A percentile compares a stretch with the other conserved stretches of the same genome.
Conservation (phyloP, 1,140 invertebrate genomes). For the Bombus soroeensis region DNA sequence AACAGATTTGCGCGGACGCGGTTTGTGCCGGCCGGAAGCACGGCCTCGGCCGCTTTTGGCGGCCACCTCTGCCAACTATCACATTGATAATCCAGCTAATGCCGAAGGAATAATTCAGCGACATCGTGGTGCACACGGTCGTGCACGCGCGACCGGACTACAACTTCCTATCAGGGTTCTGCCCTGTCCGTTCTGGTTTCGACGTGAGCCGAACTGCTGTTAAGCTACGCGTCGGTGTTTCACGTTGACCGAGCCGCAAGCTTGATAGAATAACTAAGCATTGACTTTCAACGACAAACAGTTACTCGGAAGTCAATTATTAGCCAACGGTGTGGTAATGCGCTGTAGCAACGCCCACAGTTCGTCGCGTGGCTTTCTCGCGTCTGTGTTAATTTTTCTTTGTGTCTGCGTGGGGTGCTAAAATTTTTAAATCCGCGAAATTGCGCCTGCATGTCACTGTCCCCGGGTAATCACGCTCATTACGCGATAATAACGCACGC, state of each 20-base stretch:
- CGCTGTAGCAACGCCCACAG: neutral
- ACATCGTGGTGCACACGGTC: neutral
- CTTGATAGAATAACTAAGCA: slow-evolving; percentile 67
- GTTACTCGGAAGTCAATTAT: slow-evolving; percentile 46
- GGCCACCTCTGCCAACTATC: slow-evolving; percentile 37
- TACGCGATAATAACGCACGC: neutral
- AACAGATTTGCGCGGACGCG: slow-evolving; percentile 27
- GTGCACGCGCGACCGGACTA: too few species aligned
- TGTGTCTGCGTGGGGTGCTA: neutral
- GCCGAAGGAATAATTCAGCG: slow-evolving; percentile 54
- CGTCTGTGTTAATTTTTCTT: neutral
- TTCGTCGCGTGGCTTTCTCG: neutral
- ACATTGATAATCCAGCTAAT: slow-evolving; percentile 54
- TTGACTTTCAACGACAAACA: slow-evolving; percentile 58
- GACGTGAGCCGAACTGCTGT: neutral
- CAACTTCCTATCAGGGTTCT: neutral
- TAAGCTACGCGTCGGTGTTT: slow-evolving; percentile 6
- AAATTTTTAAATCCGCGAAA: slow-evolving; percentile 39
- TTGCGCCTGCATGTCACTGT: neutral
- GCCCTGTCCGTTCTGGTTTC: slow-evolving; percentile 16
- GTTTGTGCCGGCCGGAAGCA: neutral
- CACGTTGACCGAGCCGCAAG: slow-evolving; percentile 5
- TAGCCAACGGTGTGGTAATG: neutral
- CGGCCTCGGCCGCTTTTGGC: slow-evolving; percentile 3
- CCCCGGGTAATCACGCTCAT: slow-evolving; percentile 13